These are phyloP conservation scores for Trinectes maculatus DNA, from an alignment of 2,113 vertebrate genomes.

Conservation along the genomic window DNA sequence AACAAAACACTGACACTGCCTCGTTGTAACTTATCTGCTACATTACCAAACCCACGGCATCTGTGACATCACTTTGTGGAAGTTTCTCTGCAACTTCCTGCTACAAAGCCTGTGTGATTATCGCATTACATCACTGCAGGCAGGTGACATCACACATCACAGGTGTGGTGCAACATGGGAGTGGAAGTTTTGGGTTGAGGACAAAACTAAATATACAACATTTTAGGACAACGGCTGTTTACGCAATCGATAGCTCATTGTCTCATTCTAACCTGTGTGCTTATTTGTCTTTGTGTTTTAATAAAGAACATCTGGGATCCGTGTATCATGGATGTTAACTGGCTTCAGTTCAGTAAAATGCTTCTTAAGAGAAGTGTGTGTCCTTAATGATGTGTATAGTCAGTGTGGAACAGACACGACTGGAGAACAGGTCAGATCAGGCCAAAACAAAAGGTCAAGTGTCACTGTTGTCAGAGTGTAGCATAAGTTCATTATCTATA, in stretches of 20 bases:
- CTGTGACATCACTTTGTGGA: slow-evolving; percentile 18
- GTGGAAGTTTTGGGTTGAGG: neutral
- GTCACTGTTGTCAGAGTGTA: slow-evolving; percentile 18
- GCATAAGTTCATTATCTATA: neutral
- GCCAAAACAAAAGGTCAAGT: slow-evolving; percentile 22
- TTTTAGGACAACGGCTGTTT: neutral
- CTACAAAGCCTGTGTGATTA: slow-evolving; percentile 30
- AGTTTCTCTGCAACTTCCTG: slow-evolving; percentile 9
- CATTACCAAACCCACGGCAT: no score
- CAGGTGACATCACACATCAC: slow-evolving; percentile 24
- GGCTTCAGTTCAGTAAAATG: slow-evolving; percentile 34
- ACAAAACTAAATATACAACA: slow-evolving; percentile 1
- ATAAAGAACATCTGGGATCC: neutral
- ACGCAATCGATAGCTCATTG: neutral
- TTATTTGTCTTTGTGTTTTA: slow-evolving; percentile 28
- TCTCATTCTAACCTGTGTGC: slow-evolving; percentile 17
- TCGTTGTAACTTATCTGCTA: no score
- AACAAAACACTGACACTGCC: no score
- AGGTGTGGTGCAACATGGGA: slow-evolving; percentile 33
- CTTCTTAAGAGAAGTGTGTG: slow-evolving; percentile 31
- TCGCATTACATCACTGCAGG: slow-evolving; percentile 21
- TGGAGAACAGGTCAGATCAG: slow-evolving; percentile 17
- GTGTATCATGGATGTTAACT: neutral
- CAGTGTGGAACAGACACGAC: slow-evolving; percentile 12
- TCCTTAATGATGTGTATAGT: slow-evolving; percentile 25